Evolutionary conservation across 2,888 invertebrate species (phyloP), one percentile per base, ranked within the genome.

Genomic region (Terebella lapidaria): DNA sequence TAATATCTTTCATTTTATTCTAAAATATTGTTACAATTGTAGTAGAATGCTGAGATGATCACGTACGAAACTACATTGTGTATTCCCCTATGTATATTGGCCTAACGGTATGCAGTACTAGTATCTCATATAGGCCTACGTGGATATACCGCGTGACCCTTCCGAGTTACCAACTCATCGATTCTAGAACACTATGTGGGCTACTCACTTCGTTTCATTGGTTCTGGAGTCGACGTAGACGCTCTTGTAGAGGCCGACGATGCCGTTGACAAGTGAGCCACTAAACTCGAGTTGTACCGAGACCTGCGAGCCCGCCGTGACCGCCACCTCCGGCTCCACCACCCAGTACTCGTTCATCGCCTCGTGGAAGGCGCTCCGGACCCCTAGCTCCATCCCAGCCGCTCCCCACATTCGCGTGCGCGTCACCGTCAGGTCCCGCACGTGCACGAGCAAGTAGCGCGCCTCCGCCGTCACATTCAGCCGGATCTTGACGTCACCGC

Each of bases 211-310:
- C 42, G 61, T 67, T 58, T 72, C 58, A 1, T 67, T 68, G 0
- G 73, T 76, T 5, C 60, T 53, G 1, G 72, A 71, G 53, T 78
- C 73, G 26, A 72, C 61, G 66, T 90, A 87, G 3, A 82, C 83
- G 62, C 89, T 89, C 66, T 85, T 84, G 75, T 90, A 90, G 58
- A 90, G 84, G 2, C 90, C 90, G 58, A 88, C 86, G 71, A 89
- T 87, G 66, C 86, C 86, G 62, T 85, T 83, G 63, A 84, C 85
- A 74, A 89, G 82, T 64, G 83, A 83, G 0, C 90, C 90, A 64
- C 81, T 78, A 71, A 87, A 91, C 42, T 85, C 79, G 51, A 90
- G 83, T 46, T 79, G 74, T n/a, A 89, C 73, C 18, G 80, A 49
- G 24, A 74, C 70, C 1, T 35, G 28, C n/a, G 74, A 70, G 1